Base-by-base conservation (phyloP, 2,113 vertebrate genomes). In the Verasper variegatus region DNA sequence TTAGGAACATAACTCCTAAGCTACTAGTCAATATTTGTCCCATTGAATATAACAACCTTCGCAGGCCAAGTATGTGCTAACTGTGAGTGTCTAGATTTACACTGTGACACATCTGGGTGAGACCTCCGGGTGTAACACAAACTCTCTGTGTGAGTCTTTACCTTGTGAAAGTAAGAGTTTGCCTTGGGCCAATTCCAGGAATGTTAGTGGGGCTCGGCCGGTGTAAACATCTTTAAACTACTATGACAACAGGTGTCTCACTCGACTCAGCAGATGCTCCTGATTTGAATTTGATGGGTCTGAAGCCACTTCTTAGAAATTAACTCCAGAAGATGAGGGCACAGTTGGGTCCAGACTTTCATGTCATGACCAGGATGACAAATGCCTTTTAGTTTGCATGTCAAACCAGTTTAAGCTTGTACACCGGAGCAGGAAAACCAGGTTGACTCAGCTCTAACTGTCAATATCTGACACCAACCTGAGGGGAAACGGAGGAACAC, bases 1-100 rank as follows among this genome's bases (percentile, higher is more conserved):
- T 40, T 42, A 42, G 40, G 12, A 42, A 13, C 40, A 5, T 49
- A 49, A 20, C 47, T 51, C 47, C 40, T 3, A 7, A 51, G 47
- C 15, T 51, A 51, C 17, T 6, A 18, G 6, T 51, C 62, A 17
- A 67, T 58, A 64, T 24, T 31, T 26, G 47, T 0, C 1, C 5
- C 69, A 70, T 67, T 71, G 37, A 54, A 73, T 57, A 24, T 21
- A 78, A 80, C 68, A 26, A 37, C 14, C 51, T 68, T 31, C 3
- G 23, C 37, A 62, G 52, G 18, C 37, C 42, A 45, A 11, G 51
- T 8, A 49, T 27, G 60, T 37, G 55, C 45, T 40, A 13, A 35
- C 24, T 1, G 54, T 55, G 71, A 31, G 31, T 62, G 15, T 31
- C 64, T 54, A 18, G 27, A 72, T 71, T 31, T 47, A 35, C 17